Base-by-base conservation (phyloP, 2,888 invertebrate species). In the Drosophila seclusa region DNA sequence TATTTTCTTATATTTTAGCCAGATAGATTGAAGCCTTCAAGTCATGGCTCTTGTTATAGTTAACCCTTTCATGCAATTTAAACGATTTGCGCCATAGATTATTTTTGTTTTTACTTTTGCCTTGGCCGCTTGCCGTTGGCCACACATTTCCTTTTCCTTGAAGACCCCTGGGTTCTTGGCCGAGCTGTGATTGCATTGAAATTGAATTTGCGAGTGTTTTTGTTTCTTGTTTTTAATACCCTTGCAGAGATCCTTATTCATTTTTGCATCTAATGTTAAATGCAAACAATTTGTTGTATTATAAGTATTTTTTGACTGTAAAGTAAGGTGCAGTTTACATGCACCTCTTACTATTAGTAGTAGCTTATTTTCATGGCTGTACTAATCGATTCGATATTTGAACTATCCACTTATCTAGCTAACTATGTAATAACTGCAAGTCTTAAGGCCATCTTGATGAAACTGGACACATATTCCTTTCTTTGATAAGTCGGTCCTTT, bases 11-110 rank as follows among this genome's bases (percentile, higher is more conserved):
- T n/a, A 38, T 73, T 48, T 67, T 45, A 38, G 68, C 53, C 67
- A 71, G 71, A 76, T 74, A 83, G 73, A 64, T 78, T 77, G 8
- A 78, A 69, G 73, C 73, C 61, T 80, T 64, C 18, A 27, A 38
- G 54, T 54, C 63, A 68, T 66, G 66, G 63, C 50, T 68, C 71
- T 74, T 72, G 65, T 80, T 74, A 62, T 75, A 73, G 64, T 74
- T 76, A 86, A 77, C 80, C 75, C 80, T 83, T 86, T 73, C 62
- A 54, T 71, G 72, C 52, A 71, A 66, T 73, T 71, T 69, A 50
- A 72, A 69, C 82, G 76, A 78, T 85, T 87, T 84, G 53, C 73
- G 72, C 76, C 74, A 83, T 85, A 79, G 83, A 81, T 90, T 83
- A 76, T 72, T 86, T 81, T 76, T 58, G 53, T 38, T 49, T 59